A percentile compares a stretch with the other conserved stretches of the same genome.
Conservation (phyloP, 2,113 vertebrate genomes). For the Neolamprologus cancellatus region DNA sequence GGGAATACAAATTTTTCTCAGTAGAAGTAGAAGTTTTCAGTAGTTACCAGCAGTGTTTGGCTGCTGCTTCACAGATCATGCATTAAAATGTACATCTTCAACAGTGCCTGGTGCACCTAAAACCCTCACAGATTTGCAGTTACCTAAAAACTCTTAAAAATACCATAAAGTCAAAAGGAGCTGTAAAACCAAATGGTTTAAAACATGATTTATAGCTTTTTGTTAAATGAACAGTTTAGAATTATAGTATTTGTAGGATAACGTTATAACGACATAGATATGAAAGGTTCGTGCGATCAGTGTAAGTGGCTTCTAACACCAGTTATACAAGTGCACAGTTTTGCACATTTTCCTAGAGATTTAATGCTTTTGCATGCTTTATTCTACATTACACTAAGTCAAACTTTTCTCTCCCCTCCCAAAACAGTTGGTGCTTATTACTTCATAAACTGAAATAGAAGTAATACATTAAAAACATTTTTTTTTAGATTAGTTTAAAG, state of each 20-base stretch:
- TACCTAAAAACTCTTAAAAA: background rate
- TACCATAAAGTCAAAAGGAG: background rate
- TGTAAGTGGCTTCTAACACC: background rate
- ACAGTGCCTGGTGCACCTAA: background rate
- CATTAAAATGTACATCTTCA: background rate
- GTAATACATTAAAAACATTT: background rate
- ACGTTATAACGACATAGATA: background rate
- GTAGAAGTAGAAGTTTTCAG: background rate
- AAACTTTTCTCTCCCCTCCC: background rate
- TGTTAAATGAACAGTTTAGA: background rate
- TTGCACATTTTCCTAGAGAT: background rate
- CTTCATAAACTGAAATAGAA: background rate
- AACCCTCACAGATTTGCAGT: background rate
- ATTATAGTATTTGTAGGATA: background rate
- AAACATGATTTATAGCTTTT: background rate
- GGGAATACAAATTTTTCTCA: background rate
- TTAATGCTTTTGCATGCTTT: background rate
- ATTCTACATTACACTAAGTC: background rate
- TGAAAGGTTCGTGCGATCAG: background rate
- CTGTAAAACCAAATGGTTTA: background rate
- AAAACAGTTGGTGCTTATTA: background rate
- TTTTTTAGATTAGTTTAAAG: background rate
- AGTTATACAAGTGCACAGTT: background rate
- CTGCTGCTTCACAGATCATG: background rate
- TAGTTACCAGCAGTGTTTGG: background rate